Base-by-base conservation (phyloP, 2,797 vertebrate genomes). In the Diceros bicornis region DNA sequence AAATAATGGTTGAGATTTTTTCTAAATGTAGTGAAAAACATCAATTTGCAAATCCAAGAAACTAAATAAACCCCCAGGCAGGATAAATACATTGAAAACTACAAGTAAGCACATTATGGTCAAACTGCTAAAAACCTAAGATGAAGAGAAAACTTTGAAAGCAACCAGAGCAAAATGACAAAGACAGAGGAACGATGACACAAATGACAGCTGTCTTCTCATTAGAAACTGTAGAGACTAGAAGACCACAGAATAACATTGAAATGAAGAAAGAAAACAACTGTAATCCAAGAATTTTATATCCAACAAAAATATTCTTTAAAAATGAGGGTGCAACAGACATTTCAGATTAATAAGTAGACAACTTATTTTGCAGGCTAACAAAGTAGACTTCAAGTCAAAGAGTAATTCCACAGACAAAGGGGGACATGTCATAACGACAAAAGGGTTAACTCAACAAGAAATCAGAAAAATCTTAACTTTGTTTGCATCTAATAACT, bases 401-500 rank as follows among this genome's bases (percentile, higher is more conserved):
- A 69, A 88, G 41, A 41, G 18, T 21, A 68, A 47, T 81, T 85
- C 37, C 44, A 47, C 41, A 74, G 74, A 52, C 50, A n/a, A 92
- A 68, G 11, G 57, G 18, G 32, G 20, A 27, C 8, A 44, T 94
- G 78, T 72, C 25, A 74, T 37, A 86, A 72, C 37, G 16, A 61
- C 68, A 85, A 64, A 82, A 62, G 29, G 27, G 1, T 71, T 72
- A 37, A 83, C 55, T 74, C 66, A 50, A n/a, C 5, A 66, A 20
- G 18, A 88, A 92, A 7, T 61, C 34, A 57, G 50, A 71, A 81
- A 83, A 81, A 71, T 69, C 37, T 57, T 50, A 79, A 69, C 34
- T 79, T 52, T 94, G 44, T 79, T 52, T 94, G 44, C 6, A 74
- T 12, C 37, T 61, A 94, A 93, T 59, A 91, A 88, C 34, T 47